A percentile compares a stretch with the other conserved stretches of the same genome.
These are phyloP conservation scores for Elanoides forficatus DNA, from an alignment of 2,113 vertebrate species.

Conservation along the genomic window DNA sequence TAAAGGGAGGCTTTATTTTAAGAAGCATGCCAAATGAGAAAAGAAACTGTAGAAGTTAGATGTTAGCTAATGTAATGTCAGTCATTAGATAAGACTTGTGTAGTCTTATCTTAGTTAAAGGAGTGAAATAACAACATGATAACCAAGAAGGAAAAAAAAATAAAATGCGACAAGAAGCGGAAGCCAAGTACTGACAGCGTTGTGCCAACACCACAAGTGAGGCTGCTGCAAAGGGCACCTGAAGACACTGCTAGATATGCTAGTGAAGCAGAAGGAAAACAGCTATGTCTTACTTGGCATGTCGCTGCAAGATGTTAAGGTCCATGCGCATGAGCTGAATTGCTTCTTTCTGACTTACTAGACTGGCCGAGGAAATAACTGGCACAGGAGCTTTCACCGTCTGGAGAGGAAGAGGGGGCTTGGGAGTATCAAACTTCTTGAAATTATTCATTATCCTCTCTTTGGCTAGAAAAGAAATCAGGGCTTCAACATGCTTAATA, in stretches of 20 bases:
- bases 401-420: constrained; percentile 72
- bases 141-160: background rate
- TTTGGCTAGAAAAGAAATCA: constrained; percentile 74
- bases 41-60: background rate
- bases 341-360: constrained; percentile 79
- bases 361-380: constrained; percentile 74
- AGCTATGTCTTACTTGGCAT: constrained; percentile 81
- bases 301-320: constrained; percentile 83
- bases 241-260: background rate
- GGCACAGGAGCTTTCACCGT: constrained; percentile 82
- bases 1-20: background rate
- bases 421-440: constrained; percentile 83
- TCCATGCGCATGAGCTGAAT: constrained; percentile 78
- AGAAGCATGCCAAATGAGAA: background rate
- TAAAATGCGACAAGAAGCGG: background rate
- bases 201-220: background rate
- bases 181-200: background rate
- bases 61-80: background rate
- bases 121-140: background rate
- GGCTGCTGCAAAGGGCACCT: background rate
- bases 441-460: constrained; percentile 86
- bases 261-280: background rate
- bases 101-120: background rate
- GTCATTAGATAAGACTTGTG: background rate
- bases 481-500: background rate